These are phyloP conservation scores for Eudyptes chrysolophus DNA, from an alignment of 2,113 vertebrate species.

Conservation along the genomic window DNA sequence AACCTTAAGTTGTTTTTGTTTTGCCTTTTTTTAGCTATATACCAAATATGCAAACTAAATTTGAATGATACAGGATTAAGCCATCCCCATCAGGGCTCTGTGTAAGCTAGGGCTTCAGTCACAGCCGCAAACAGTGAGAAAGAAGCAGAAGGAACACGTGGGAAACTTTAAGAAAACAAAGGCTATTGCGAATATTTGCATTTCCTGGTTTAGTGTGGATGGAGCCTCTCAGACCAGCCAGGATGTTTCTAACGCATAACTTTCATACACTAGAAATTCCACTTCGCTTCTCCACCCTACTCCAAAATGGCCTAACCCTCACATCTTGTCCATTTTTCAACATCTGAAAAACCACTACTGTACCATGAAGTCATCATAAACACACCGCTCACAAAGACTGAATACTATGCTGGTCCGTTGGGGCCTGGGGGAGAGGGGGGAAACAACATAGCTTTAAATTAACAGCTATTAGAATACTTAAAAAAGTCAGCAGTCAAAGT, in stretches of 20 bases:
- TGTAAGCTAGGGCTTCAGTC: background rate
- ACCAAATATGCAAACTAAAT: background rate
- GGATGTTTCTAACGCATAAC: constrained; percentile 17
- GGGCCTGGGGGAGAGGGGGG: fast-evolving
- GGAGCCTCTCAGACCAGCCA: constrained; percentile 53
- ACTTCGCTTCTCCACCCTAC: background rate
- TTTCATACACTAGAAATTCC: background rate
- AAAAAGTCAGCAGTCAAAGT: background rate
- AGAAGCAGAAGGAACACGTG: background rate
- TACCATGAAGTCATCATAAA: background rate
- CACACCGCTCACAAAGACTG: background rate
- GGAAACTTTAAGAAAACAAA: constrained; percentile 43
- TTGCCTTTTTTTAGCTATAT: background rate
- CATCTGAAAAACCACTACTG: background rate
- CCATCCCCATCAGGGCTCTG: background rate
- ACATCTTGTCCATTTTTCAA: background rate
- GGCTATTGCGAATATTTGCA: constrained; percentile 26
- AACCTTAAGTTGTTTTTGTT: background rate
- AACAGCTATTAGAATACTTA: background rate
- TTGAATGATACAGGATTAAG: background rate
- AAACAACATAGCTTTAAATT: background rate
- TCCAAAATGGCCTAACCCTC: background rate
- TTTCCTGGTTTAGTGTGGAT: constrained; percentile 42
- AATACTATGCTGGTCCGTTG: background rate
- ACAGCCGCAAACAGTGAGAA: background rate